Evolutionary conservation across 1,140 invertebrate species (phyloP).

Genomic region (Drosophila serrata): DNA sequence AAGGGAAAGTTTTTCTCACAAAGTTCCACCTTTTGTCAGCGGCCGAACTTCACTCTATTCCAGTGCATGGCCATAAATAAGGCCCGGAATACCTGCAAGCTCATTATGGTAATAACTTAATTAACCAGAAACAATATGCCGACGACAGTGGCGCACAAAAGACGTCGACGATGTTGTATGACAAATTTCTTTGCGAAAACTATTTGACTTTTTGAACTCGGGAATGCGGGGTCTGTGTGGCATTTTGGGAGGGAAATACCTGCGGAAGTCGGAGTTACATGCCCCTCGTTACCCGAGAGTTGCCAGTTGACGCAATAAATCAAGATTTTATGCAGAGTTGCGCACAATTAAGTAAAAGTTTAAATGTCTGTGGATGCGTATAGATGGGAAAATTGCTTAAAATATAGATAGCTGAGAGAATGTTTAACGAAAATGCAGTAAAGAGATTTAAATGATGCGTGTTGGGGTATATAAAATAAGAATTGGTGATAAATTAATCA

Average conservation of each 20-base stretch:
- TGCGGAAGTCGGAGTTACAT: conserved; percentile 30
- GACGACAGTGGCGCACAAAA: conserved; percentile 53
- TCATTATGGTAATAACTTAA: conserved; percentile 84
- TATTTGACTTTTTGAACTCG: conserved; percentile 80
- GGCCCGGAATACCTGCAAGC: conserved; percentile 74
- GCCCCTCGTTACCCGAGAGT: conserved; percentile 51
- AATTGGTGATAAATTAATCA: neutral
- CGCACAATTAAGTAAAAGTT: conserved; percentile 80
- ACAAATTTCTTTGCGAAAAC: conserved; percentile 80
- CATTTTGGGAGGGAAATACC: conserved; percentile 36
- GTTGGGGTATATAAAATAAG: neutral
- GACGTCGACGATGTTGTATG: conserved; percentile 59
- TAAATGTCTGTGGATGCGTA: conserved; percentile 56
- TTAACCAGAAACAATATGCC: conserved; percentile 83
- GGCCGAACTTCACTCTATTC: conserved; percentile 19
- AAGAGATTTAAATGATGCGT: neutral
- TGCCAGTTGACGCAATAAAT: conserved; percentile 74
- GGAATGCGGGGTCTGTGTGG: conserved; percentile 11
- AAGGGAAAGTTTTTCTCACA: conserved; percentile 51
- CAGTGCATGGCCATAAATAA: conserved; percentile 76
- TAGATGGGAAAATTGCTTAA: neutral
- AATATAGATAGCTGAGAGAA: neutral
- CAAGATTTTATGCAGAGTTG: conserved; percentile 81
- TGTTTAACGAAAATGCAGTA: neutral
- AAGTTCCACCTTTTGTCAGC: conserved; percentile 71